These are phyloP conservation scores for Archips crataeganus DNA, from an alignment of 2,888 invertebrate species.

Conservation along the genomic window DNA sequence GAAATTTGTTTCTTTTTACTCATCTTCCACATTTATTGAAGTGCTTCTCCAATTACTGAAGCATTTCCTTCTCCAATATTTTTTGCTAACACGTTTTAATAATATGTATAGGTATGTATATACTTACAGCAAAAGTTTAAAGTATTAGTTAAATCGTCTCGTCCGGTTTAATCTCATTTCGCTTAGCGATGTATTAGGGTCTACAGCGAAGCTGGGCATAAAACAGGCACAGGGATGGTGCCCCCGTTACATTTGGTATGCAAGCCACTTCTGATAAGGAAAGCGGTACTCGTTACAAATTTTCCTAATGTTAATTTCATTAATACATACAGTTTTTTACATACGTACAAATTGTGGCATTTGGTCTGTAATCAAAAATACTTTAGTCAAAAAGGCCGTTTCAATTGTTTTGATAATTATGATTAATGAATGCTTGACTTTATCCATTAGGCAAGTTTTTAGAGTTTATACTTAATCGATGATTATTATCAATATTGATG, in stretches of 20 bases:
- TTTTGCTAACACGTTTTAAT: not conserved
- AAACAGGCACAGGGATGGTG: not conserved
- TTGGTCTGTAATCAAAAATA: not conserved
- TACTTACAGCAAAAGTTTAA: not conserved
- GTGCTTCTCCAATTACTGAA: too few relatives aligned
- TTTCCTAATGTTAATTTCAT: slow-evolving; percentile 15
- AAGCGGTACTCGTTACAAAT: slow-evolving; percentile 15
- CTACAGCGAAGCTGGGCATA: not conserved
- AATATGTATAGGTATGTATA: not conserved
- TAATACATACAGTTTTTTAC: slow-evolving; percentile 9
- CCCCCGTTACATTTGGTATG: slow-evolving; percentile 14
- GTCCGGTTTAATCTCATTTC: slow-evolving; percentile 10
- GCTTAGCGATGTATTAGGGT: slow-evolving; percentile 11
- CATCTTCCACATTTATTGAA: too few relatives aligned
- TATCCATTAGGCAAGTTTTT: too few relatives aligned
- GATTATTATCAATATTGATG: too few relatives aligned
- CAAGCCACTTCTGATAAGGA: slow-evolving; percentile 14
- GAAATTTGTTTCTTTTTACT: too few relatives aligned
- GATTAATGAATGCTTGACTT: too few relatives aligned
- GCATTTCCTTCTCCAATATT: not conserved
- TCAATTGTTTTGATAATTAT: not conserved
- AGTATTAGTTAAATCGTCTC: not conserved
- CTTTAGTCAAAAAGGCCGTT: not conserved
- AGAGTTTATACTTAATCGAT: too few relatives aligned
- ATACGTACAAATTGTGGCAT: not conserved